These are phyloP conservation scores for Akabosia matsudoensis DNA, from an alignment of 1,140 invertebrate species.

Conservation along the genomic window DNA sequence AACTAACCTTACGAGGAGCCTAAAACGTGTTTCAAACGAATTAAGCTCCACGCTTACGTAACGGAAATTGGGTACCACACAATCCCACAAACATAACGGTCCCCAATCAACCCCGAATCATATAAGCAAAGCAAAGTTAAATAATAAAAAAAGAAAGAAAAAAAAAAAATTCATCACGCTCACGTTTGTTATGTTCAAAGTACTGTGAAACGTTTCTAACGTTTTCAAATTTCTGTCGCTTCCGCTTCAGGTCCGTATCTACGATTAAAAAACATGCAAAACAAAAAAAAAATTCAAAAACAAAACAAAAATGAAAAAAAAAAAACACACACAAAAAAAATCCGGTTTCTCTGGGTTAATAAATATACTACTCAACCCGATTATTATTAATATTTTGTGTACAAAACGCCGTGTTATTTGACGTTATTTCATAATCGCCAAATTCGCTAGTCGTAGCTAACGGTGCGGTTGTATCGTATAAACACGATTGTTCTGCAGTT, in stretches of 20 bases:
- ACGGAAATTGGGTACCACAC: background rate
- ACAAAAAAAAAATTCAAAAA: background rate
- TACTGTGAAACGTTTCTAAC: background rate
- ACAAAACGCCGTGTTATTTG: background rate
- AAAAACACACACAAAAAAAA: background rate
- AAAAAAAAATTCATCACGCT: background rate
- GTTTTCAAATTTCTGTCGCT: background rate
- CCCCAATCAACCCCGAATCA: background rate
- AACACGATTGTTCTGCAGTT: background rate
- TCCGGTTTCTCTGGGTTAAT: background rate
- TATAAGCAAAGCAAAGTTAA: background rate
- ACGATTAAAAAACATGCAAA: background rate
- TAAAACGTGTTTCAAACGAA: too few relatives aligned
- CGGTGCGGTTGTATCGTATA: background rate
- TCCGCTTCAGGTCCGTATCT: slow-evolving; percentile 14
- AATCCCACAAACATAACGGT: background rate
- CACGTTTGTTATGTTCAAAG: slow-evolving; percentile 5
- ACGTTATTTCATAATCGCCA: background rate
- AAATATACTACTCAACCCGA: background rate
- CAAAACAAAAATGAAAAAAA: background rate
- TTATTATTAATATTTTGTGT: background rate
- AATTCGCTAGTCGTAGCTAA: too few relatives aligned
- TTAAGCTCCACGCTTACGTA: too few relatives aligned
- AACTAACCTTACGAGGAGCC: too few relatives aligned
- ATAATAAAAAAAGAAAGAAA: background rate